Conservation (phyloP, 1,140 invertebrate species). For the Drosophila baimaii region DNA sequence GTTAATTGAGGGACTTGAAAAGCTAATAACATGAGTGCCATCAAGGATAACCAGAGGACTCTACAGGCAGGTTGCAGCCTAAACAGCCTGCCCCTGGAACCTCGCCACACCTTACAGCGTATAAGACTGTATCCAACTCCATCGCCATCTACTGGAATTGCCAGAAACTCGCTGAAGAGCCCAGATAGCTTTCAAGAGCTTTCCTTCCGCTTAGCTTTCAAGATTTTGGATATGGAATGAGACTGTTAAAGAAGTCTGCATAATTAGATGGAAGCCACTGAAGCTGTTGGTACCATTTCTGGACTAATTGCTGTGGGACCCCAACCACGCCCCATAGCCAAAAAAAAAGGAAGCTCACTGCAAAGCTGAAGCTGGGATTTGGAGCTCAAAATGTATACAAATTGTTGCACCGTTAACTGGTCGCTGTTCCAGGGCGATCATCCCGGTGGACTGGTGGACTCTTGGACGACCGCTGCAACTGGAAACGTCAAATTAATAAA, state of each 20-base stretch:
- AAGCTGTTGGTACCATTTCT: conserved; percentile 10
- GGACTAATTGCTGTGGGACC: conserved; percentile 35
- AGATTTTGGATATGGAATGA: not conserved
- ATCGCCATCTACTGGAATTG: conserved; percentile 32
- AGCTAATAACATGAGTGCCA: not conserved
- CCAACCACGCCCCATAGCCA: conserved; percentile 1
- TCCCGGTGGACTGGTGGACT: conserved; percentile 17
- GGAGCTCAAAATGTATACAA: conserved; percentile 62
- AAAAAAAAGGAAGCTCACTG: conserved; percentile 4
- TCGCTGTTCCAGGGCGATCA: conserved; percentile 14
- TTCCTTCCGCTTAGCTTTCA: not conserved
- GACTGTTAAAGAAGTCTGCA: not conserved
- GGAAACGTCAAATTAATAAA: conserved; percentile 80
- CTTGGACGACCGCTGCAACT: too few relatives aligned
- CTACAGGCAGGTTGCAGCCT: not conserved
- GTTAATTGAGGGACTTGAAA: not conserved
- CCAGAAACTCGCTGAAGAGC: not conserved
- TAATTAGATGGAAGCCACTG: conserved; percentile 21
- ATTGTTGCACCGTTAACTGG: conserved; percentile 66
- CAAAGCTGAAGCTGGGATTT: too few relatives aligned
- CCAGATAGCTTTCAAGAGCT: conserved; percentile 23
- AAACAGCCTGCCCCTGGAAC: not conserved
- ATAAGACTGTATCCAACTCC: conserved; percentile 19
- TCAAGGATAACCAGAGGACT: not conserved
- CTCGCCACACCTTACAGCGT: conserved; percentile 14